Evolutionary conservation across 2,888 invertebrate genomes (phyloP), one percentile per base, ranked within the genome.

Genomic region (Tuta absoluta): DNA sequence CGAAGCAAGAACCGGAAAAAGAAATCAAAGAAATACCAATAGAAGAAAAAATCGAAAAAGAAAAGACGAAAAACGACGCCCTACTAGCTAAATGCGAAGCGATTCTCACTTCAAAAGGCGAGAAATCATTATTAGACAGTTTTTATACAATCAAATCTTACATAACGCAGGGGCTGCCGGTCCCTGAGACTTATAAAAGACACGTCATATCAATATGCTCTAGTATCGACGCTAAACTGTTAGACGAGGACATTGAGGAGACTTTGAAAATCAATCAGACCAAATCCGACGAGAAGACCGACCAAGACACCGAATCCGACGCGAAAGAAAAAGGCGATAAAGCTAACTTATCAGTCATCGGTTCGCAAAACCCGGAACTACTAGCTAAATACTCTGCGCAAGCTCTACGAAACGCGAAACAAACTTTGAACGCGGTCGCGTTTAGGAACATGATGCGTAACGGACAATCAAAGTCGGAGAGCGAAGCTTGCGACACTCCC

Each of bases 101-200:
- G 0, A 84, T 89, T 0, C 64, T 91, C 0, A 86, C 82, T 0
- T 82, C 87, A 0, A 89, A 87, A 75, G 91, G 89, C 0, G 89
- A 91, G 19, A 87, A 87, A 65, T 73, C 81, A 0, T 62, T 91
- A 2, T 49, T 90, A 68, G 91, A 91, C 67, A 87, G 86, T 61
- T 90, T 91, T 64, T 86, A 89, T 49, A 84, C 85, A 0, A 89
- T 91, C 61, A 90, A 89, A 79, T 84, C 85, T 0, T 90, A 86
- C 21, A 86, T 91, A 67, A 84, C 85, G 0, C 87, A 89, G 70
- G 91, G 90, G 0, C 37, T 87, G 0, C 85, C 89, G 0, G 86
- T 91, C 0, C 91, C 91, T 0, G 91, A 91, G 4, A 84, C 82
- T 0, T 90, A 87, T 21, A 89, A 87, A 49, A 86, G 89, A 2